Evolutionary conservation across 2,888 invertebrate species (phyloP), one percentile per base, ranked within the genome.

Genomic region (Monochamus alternatus): DNA sequence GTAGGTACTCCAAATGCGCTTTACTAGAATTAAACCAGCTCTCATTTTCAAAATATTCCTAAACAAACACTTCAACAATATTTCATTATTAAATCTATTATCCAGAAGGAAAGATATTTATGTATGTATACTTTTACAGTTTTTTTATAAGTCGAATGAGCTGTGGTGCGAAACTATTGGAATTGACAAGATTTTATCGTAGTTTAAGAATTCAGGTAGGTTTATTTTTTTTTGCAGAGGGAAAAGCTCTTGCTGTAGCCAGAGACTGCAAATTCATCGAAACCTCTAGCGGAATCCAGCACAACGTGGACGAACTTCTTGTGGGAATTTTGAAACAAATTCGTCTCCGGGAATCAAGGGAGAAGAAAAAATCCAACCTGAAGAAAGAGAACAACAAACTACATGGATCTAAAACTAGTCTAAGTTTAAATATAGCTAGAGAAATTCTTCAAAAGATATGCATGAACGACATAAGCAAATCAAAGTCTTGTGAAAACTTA

Each of bases 231-330:
- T 76, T 82, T 82, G 3, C 91, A 98, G 98, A 98, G 89, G 98
- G 97, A 8, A 97, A 97, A 90, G 92, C 94, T n/a, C 89, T 97
- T 82, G 97, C 98, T 0, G 95, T 95, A 55, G 94, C 95, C 12
- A 93, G 95, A 87, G 96, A 97, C 88, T 95, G 95, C 89, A 98
- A 98, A 90, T 97, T 97, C 90, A 97, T 98, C 81, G 98, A 98
- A 89, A 97, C 98, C 0, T 98, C 98, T 0, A 96, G 97, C 74
- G 98, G 97, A 0, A 95, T 98, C 84, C 97, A 98, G 88, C 97
- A 98, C 90, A 97, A 98, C 87, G 97, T 98, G 30, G 98, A 98
- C 89, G 98, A 98, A 87, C 92, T 98, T 31, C 92, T 98, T 59
- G 97, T 98, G 0, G 98, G 98, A 3, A 94, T 97, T 81, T 92